These are phyloP conservation scores for Lypha dubia DNA, from an alignment of 2,888 invertebrate genomes.

Conservation along the genomic window DNA sequence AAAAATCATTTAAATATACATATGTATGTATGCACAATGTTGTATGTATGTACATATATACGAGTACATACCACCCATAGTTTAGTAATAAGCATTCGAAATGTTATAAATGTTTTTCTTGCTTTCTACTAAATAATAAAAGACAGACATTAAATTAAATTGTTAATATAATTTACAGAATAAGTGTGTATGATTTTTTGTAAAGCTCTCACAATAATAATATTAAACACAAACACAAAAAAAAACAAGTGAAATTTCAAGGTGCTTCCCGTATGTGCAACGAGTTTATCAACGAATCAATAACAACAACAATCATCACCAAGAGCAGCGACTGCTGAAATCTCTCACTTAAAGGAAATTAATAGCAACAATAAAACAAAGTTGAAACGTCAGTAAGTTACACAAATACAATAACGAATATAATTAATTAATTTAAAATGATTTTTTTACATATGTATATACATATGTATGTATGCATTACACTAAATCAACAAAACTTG, in stretches of 20 bases:
- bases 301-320: conserved; percentile 60
- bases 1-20: conserved; percentile 19
- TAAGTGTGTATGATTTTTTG: conserved; percentile 24
- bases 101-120: conserved; percentile 29
- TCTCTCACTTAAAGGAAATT: conserved; percentile 68
- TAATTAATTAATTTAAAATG: conserved; percentile 48
- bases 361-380: conserved; percentile 55
- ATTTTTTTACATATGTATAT: conserved; percentile 4
- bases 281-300: conserved; percentile 71
- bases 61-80: not conserved
- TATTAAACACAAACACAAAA: conserved; percentile 43
- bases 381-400: conserved; percentile 49
- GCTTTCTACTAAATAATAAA: conserved; percentile 47
- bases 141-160: conserved; percentile 28
- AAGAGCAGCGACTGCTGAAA: conserved; percentile 46
- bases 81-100: not conserved
- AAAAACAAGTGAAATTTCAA: conserved; percentile 78
- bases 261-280: conserved; percentile 79
- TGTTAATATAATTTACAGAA: conserved; percentile 42
- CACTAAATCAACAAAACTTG: conserved; percentile 40
- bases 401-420: conserved; percentile 45
- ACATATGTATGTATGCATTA: too few relatives aligned
- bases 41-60: not conserved
- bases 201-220: conserved; percentile 56
- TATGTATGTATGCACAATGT: too few relatives aligned